phyloP scores from a whole-genome alignment of 2,888 invertebrate genomes.

The Pogonocherus hispidulus region DNA sequence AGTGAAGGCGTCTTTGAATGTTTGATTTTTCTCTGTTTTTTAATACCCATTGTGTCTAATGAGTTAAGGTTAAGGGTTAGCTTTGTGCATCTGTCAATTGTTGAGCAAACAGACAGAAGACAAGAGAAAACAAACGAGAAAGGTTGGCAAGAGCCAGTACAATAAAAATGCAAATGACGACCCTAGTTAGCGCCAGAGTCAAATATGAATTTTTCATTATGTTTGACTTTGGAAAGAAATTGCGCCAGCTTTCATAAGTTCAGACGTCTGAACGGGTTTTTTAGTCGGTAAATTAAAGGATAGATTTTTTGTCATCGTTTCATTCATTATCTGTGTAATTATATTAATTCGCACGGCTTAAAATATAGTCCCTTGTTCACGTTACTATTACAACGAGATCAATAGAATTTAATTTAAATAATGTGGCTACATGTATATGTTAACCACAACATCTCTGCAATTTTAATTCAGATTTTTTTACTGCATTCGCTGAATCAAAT shows the following conservation, averaged over 20 bases:
- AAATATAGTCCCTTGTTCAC: no score
- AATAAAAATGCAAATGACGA: slow-evolving; percentile 59
- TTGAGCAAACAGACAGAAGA: slow-evolving; percentile 58
- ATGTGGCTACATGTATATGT: no score
- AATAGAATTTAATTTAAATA: no score
- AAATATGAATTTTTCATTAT: slow-evolving; percentile 59
- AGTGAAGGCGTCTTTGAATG: no score
- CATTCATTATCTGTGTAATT: no score
- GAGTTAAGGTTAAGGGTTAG: slow-evolving; percentile 35
- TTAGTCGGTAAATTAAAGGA: slow-evolving; percentile 48
- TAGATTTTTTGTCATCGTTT: neutral
- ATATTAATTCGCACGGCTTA: no score
- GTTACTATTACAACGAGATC: no score
- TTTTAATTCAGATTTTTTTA: no score
- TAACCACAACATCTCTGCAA: no score
- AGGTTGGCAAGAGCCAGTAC: slow-evolving; percentile 54
- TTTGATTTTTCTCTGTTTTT: no score
- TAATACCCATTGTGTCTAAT: slow-evolving; percentile 32
- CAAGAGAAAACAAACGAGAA: slow-evolving; percentile 58
- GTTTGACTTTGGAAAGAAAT: slow-evolving; percentile 38
- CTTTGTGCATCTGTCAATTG: slow-evolving; percentile 53
- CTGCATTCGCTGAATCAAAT: no score
- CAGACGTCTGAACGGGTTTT: slow-evolving; percentile 35
- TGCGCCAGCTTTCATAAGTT: slow-evolving; percentile 37
- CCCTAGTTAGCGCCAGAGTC: slow-evolving; percentile 56